These are phyloP conservation scores for Dicrostonyx torquatus DNA, from an alignment of 2,797 vertebrate genomes.

Conservation along the genomic window DNA sequence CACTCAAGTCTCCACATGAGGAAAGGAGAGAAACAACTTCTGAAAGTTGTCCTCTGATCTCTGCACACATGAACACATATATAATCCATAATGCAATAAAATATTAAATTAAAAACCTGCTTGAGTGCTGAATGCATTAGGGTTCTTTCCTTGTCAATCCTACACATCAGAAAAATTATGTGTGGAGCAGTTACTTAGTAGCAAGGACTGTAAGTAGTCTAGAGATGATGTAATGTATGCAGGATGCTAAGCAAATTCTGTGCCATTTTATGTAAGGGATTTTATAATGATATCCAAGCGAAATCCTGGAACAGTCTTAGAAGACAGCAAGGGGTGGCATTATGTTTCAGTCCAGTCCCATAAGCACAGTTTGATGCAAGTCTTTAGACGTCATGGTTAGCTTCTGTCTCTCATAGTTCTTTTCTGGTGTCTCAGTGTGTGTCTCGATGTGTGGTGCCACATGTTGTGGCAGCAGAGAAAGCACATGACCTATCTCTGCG, in stretches of 20 bases:
- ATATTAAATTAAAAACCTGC: background rate
- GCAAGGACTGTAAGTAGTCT: background rate
- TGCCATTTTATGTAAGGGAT: background rate
- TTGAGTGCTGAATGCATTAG: no score
- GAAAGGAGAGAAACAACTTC: background rate
- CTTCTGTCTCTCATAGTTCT: background rate
- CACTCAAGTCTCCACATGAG: background rate
- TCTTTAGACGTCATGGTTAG: background rate
- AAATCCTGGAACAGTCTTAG: background rate
- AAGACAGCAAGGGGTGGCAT: background rate
- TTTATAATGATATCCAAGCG: background rate
- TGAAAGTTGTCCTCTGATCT: background rate
- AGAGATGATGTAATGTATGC: background rate
- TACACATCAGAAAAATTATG: background rate
- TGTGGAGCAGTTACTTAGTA: background rate
- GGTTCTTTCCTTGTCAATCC: background rate
- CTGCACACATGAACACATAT: background rate
- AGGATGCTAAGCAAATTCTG: background rate
- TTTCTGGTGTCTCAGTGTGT: no score
- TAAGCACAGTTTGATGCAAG: background rate
- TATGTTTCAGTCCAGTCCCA: background rate
- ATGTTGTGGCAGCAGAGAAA: rapidly evolving
- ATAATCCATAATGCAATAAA: background rate
- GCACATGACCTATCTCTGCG: background rate
- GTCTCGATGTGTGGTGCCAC: background rate